A percentile compares a stretch with the other conserved stretches of the same genome.
These are phyloP conservation scores for Macrotus californicus DNA, from an alignment of 2,113 vertebrate genomes.

Conservation along the genomic window DNA sequence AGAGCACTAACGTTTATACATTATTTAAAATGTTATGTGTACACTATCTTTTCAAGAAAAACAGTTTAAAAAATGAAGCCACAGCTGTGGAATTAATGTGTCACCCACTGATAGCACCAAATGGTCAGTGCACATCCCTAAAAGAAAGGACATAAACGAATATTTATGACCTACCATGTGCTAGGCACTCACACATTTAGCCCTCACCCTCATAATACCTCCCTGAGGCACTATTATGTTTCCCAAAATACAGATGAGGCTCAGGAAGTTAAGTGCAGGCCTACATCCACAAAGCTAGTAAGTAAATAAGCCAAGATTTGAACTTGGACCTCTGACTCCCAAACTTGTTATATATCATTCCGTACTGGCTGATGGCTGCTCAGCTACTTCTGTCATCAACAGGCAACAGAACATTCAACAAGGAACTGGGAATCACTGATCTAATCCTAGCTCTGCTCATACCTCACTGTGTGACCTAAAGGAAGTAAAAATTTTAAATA, in stretches of 20 bases:
- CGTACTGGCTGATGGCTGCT: background rate
- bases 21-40: slow-evolving; percentile 3
- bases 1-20: background rate
- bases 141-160: background rate
- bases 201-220: background rate
- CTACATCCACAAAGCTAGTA: background rate
- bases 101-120: background rate
- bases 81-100: background rate
- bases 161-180: background rate
- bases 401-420: background rate
- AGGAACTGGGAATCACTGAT: background rate
- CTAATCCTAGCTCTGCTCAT: background rate
- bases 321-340: background rate
- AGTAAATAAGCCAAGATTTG: background rate
- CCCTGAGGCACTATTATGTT: background rate
- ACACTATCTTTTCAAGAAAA: slow-evolving; percentile 28
- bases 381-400: background rate
- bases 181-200: background rate
- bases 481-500: background rate
- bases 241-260: background rate
- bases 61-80: background rate
- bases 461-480: background rate
- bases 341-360: background rate
- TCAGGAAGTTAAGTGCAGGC: background rate
- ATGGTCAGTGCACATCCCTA: background rate